A percentile compares a stretch with the other conserved stretches of the same genome.
These are phyloP conservation scores for Cnemophilus loriae DNA, from an alignment of 2,113 vertebrate species.

Conservation along the genomic window DNA sequence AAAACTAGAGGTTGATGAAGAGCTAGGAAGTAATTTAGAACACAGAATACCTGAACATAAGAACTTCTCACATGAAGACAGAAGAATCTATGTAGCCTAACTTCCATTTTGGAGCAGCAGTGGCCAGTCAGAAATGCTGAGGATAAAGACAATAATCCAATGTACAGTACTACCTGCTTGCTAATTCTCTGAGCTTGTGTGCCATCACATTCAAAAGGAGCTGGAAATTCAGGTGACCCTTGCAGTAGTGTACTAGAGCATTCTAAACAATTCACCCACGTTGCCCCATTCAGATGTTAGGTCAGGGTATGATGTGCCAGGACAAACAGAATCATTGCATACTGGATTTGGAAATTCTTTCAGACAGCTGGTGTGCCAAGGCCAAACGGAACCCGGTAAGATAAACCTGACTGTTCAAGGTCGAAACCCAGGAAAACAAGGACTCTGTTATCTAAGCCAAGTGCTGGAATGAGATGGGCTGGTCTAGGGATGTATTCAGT, in stretches of 20 bases:
- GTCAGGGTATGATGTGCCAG: constrained; percentile 16
- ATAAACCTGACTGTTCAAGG: not conserved
- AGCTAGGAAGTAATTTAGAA: not conserved
- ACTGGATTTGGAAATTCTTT: constrained; percentile 42
- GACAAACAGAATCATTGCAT: constrained; percentile 25
- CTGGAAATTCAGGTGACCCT: constrained; percentile 18
- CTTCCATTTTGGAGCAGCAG: not conserved
- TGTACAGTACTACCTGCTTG: not conserved
- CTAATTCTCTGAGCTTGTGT: not conserved
- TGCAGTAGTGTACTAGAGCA: not conserved
- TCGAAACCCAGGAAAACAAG: not conserved
- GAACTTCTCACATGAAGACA: not conserved
- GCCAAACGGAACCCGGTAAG: not conserved
- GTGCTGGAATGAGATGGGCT: not conserved
- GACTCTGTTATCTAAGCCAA: not conserved
- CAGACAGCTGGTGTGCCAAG: constrained; percentile 22
- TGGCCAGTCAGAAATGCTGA: not conserved
- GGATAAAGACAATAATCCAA: not conserved
- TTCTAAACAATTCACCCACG: not conserved
- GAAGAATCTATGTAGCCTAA: not conserved
- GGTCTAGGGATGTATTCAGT: not conserved
- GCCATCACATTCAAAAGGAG: not conserved
- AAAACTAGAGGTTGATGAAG: not conserved
- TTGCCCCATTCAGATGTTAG: not conserved
- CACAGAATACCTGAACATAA: not conserved